Conservation (phyloP, 2,113 vertebrate genomes). For the Psammodynastes pulverulentus region DNA sequence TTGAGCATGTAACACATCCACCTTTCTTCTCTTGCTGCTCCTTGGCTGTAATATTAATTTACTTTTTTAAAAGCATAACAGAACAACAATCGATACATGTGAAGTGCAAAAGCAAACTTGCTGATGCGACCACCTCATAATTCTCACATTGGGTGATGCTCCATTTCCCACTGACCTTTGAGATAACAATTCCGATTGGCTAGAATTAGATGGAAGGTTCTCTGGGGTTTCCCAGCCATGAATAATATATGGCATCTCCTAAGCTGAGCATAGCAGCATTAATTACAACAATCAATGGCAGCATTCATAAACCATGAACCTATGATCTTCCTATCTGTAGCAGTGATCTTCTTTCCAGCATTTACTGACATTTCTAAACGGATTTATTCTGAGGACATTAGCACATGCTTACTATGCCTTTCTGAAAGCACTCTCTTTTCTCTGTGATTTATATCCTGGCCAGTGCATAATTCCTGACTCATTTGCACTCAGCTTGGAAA, state of each 20-base stretch:
- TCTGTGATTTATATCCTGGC: background rate
- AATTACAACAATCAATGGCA: conserved; percentile 1
- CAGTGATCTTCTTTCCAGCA: background rate
- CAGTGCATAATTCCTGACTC: background rate
- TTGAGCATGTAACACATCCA: background rate
- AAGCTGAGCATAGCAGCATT: background rate
- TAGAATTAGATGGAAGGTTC: background rate
- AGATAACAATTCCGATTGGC: conserved; percentile 6
- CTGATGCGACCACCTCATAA: background rate
- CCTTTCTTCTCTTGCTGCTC: background rate
- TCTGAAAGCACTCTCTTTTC: background rate
- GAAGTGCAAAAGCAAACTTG: background rate
- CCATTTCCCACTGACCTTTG: background rate
- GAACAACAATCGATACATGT: background rate
- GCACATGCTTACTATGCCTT: background rate
- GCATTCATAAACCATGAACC: background rate
- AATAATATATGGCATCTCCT: background rate
- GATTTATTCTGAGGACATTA: background rate
- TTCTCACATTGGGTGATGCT: background rate
- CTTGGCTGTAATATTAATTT: background rate
- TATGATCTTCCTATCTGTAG: background rate
- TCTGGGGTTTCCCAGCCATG: conserved; percentile 11
- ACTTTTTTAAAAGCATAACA: background rate
- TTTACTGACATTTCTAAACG: background rate
- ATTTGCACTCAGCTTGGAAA: background rate